A percentile compares a stretch with the other conserved stretches of the same genome.
Conservation (phyloP, 2,113 vertebrate species). For the Ammodytes marinus region DNA sequence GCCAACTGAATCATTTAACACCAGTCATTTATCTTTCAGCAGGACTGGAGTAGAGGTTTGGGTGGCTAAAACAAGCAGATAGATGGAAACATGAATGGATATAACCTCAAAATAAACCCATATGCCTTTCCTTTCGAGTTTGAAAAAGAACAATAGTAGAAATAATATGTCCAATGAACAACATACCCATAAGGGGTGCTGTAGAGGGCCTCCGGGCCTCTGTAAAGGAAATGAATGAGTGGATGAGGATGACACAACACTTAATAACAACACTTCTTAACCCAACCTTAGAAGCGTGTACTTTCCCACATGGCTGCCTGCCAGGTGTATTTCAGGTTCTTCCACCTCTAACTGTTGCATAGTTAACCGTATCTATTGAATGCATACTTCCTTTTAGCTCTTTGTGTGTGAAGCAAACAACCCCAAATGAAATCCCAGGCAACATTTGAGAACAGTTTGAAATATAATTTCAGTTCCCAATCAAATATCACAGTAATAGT, state of each 20-base stretch:
- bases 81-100: background rate
- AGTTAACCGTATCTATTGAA: fast-evolving
- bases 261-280: fast-evolving
- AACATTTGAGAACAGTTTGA: background rate
- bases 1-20: background rate
- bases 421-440: background rate
- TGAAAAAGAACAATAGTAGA: background rate
- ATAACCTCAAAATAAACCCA: background rate
- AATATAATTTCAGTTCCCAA: background rate
- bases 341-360: fast-evolving
- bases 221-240: constrained; percentile 22
- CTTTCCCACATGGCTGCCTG: constrained; percentile 3
- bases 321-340: constrained; percentile 15
- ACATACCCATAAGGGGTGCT: constrained; percentile 40
- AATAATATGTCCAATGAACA: background rate
- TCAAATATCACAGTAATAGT: background rate
- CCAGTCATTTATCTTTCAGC: background rate
- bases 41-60: background rate
- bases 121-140: background rate
- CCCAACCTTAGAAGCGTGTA: fast-evolving
- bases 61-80: background rate
- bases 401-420: background rate
- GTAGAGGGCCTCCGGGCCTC: constrained; percentile 27
- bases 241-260: background rate
- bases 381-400: background rate